Evolutionary conservation across 2,888 invertebrate genomes (phyloP).

Genomic region (Oxystoma pomonae): DNA sequence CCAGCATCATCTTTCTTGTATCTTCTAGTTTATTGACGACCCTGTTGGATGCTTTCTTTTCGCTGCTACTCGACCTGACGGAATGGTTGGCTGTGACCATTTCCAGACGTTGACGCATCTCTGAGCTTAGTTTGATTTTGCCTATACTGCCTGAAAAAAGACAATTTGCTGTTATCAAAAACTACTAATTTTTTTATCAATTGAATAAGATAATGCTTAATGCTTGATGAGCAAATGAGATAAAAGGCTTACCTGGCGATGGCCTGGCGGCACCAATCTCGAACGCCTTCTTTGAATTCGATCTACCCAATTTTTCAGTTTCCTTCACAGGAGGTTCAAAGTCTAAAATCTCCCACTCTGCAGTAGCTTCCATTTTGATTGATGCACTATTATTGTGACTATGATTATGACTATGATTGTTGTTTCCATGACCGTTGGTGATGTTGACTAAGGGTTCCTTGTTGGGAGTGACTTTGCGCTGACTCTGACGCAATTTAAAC

Average conservation of each 20-base stretch:
- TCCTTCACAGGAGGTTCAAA: slow-evolving; percentile 54
- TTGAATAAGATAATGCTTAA: too few species aligned
- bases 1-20: slow-evolving; percentile 77
- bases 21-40: slow-evolving; percentile 80
- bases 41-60: slow-evolving; percentile 63
- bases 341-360: slow-evolving; percentile 86
- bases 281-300: slow-evolving; percentile 56
- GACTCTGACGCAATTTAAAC: slow-evolving; percentile 79
- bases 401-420: neutral
- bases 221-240: too few species aligned
- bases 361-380: slow-evolving; percentile 41
- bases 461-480: slow-evolving; percentile 74
- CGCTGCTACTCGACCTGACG: slow-evolving; percentile 72
- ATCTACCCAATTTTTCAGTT: slow-evolving; percentile 33
- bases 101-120: slow-evolving; percentile 87
- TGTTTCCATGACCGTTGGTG: slow-evolving; percentile 31
- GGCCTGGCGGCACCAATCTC: slow-evolving; percentile 80
- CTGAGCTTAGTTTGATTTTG: slow-evolving; percentile 83
- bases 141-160: slow-evolving; percentile 64
- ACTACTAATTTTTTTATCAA: too few species aligned
- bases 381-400: slow-evolving; percentile 15
- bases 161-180: too few species aligned
- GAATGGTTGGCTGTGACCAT: slow-evolving; percentile 87
- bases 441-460: slow-evolving; percentile 44
- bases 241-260: slow-evolving; percentile 62